phyloP scores from a whole-genome alignment of 2,113 vertebrate genomes.

The Todiramphus chloris region DNA sequence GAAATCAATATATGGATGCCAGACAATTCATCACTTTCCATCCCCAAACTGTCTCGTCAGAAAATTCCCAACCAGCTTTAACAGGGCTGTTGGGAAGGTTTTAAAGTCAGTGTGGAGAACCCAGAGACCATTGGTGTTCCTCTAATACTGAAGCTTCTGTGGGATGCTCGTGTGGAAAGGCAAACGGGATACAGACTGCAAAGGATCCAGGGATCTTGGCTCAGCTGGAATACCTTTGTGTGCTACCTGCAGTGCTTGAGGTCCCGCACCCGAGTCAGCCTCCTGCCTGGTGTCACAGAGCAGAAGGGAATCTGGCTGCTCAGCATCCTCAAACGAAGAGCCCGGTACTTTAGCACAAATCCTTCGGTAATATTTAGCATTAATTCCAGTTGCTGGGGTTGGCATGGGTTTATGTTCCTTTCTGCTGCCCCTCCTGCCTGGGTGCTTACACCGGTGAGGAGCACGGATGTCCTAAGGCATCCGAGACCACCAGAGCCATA shows the following conservation, averaged over 20 bases:
- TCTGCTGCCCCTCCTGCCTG: background rate
- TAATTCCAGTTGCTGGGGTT: background rate
- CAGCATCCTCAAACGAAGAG: background rate
- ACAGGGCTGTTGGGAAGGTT: background rate
- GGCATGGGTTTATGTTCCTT: background rate
- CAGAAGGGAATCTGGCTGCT: background rate
- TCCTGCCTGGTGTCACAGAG: background rate
- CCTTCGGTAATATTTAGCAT: background rate
- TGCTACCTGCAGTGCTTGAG: background rate
- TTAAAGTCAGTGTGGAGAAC: background rate
- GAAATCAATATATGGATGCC: slow-evolving; percentile 45
- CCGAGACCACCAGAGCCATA: background rate
- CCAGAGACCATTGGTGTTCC: background rate
- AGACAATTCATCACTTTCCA: slow-evolving; percentile 31
- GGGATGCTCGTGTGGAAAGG: background rate
- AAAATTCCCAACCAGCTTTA: background rate
- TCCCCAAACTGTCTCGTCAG: background rate
- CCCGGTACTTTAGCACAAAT: background rate
- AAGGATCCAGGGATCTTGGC: background rate
- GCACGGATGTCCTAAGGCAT: background rate
- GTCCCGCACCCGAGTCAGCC: background rate
- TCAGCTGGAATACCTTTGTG: background rate
- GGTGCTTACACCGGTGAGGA: background rate
- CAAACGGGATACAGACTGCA: background rate
- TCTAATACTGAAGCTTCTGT: background rate